phyloP scores from a whole-genome alignment of 2,888 invertebrate species.

The Melipona beecheii region DNA sequence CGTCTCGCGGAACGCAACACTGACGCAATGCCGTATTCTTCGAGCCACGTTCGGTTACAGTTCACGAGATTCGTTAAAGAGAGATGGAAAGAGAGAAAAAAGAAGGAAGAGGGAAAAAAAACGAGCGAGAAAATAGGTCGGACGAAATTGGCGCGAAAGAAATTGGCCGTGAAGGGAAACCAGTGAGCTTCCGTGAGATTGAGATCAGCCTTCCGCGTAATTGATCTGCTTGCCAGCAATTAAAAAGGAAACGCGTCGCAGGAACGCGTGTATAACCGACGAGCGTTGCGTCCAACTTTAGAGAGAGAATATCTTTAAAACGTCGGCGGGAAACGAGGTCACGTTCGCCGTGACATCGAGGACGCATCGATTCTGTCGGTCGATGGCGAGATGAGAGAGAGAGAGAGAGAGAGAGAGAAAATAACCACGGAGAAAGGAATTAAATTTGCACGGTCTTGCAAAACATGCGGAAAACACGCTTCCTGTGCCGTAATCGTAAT shows the following conservation, averaged over 20 bases:
- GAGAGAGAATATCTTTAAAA: neutral
- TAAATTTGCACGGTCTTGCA: neutral
- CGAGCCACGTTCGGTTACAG: neutral
- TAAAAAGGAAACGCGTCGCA: neutral
- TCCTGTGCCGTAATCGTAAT: neutral
- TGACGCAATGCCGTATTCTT: neutral
- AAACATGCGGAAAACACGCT: neutral
- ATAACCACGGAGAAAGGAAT: neutral
- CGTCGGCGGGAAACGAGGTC: constrained; percentile 24
- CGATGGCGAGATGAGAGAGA: neutral
- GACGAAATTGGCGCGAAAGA: neutral
- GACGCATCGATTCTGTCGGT: constrained; percentile 21
- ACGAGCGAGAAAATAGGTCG: neutral
- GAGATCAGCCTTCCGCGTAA: neutral
- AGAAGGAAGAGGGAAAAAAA: neutral
- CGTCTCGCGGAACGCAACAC: neutral
- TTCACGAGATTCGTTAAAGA: neutral
- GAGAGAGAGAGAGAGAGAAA: no score
- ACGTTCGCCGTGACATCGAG: constrained; percentile 11
- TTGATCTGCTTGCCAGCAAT: constrained; percentile 2
- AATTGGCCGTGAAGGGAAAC: neutral
- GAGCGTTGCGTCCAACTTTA: neutral
- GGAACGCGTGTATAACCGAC: neutral
- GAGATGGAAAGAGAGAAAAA: rapidly evolving
- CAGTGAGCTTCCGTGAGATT: neutral